Base-by-base conservation (phyloP, 1,140 invertebrate species). In the Drosophila fuyamai region DNA sequence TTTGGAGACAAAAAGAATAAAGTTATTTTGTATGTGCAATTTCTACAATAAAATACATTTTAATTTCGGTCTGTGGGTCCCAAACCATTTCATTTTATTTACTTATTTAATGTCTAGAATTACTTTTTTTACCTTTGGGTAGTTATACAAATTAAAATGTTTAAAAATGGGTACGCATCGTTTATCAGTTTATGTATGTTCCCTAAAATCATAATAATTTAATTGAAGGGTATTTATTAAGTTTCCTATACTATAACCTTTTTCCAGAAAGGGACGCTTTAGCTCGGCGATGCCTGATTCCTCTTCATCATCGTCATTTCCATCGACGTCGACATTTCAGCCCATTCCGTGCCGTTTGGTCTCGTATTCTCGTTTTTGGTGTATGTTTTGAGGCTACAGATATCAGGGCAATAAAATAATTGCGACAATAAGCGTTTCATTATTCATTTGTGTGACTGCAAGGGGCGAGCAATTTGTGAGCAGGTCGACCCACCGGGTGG, bases 361-460 rank as follows among this genome's bases (percentile, higher is more conserved):
- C 66, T 55, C 61, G 46, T 48, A 16, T 51, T 51, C 48, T 27
- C 66, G 43, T 66, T 70, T 59, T 66, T 51, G 72, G 84, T 80
- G 80, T 84, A 82, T 88, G 83, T 89, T 88, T 89, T 88, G 83
- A 88, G 83, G 83, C 84, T 88, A 88, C 67, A 88, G 76, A 83
- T 88, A 88, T 88, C 83, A 79, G 83, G 83, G 83, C 84, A 88
- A 88, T 88, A 88, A 88, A 88, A 88, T 88, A 88, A 88, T 88
- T 88, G 83, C 83, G 83, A 88, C 83, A 88, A 88, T 88, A 88
- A 88, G 83, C 83, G 80, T 88, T 88, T 88, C 83, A 88, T 88
- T 88, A 88, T 86, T 86, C 83, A 88, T 86, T 86, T 86, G 84
- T 83, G 79, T 89, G 83, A 79, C 79, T 82, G 83, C 76, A 83